A percentile compares a stretch with the other conserved stretches of the same genome.
phyloP scores from a whole-genome alignment of 2,888 invertebrate species.

The Rotaria magnacalcarata region DNA sequence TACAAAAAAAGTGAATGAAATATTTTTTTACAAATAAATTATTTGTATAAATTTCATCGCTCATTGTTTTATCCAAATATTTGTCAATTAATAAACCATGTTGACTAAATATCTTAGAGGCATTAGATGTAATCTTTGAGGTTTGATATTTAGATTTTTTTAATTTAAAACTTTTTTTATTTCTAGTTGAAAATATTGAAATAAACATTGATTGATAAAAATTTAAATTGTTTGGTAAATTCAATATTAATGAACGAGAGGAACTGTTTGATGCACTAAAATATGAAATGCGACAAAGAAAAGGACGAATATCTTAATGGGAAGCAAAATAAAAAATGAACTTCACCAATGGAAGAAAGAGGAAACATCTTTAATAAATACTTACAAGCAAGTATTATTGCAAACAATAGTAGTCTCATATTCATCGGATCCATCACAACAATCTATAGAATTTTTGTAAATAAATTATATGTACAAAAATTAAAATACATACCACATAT shows the following conservation, averaged over 20 bases:
- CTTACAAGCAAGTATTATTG: constrained; percentile 63
- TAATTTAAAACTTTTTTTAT: not conserved
- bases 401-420: constrained; percentile 54
- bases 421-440: constrained; percentile 67
- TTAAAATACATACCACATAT: constrained; percentile 68
- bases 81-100: constrained; percentile 34
- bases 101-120: not conserved
- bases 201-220: not conserved
- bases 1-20: not conserved
- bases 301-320: not conserved
- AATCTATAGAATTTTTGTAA: constrained; percentile 63
- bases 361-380: constrained; percentile 54
- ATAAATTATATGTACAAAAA: not conserved
- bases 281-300: not conserved
- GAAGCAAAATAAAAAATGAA: too few species aligned
- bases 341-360: not conserved
- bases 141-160: not conserved
- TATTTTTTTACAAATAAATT: not conserved
- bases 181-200: not conserved
- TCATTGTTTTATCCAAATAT: not conserved
- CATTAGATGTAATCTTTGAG: not conserved
- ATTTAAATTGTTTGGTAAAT: not conserved
- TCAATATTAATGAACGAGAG: not conserved
- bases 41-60: not conserved
- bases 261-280: constrained; percentile 1